Conservation (phyloP, 2,797 vertebrate species). For the Protonibea diacanthus region DNA sequence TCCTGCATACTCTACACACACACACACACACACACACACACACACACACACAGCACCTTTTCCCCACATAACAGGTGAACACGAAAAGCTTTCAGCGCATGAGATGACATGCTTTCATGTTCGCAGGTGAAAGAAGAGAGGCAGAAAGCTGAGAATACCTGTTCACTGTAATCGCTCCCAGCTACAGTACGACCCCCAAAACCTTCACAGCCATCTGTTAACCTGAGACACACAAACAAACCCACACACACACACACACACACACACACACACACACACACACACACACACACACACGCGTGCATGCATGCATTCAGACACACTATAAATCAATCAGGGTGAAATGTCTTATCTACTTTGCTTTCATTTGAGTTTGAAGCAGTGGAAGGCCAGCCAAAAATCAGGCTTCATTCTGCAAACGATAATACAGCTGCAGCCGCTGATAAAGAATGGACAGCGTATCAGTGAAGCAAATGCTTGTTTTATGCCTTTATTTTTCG, state of each 20-base stretch:
- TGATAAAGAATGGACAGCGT: too few relatives aligned
- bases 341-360: neutral
- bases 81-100: constrained; percentile 67
- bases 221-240: constrained; percentile 10
- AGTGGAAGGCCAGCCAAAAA: too few relatives aligned
- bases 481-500: too few relatives aligned
- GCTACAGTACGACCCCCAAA: constrained; percentile 31
- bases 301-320: neutral
- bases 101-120: constrained; percentile 81
- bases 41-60: constrained; percentile 25
- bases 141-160: constrained; percentile 73
- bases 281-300: too few relatives aligned
- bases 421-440: neutral
- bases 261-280: neutral
- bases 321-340: constrained; percentile 6
- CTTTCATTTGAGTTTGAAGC: neutral
- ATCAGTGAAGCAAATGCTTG: too few relatives aligned
- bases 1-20: constrained; percentile 20
- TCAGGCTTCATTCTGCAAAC: neutral
- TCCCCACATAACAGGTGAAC: constrained; percentile 71
- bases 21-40: constrained; percentile 34
- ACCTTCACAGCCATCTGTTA: neutral
- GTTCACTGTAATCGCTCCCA: constrained; percentile 56
- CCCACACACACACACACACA: neutral
- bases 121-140: constrained; percentile 50